Base-by-base conservation (phyloP, 2,797 vertebrate genomes). In the Rhynchonycteris naso region DNA sequence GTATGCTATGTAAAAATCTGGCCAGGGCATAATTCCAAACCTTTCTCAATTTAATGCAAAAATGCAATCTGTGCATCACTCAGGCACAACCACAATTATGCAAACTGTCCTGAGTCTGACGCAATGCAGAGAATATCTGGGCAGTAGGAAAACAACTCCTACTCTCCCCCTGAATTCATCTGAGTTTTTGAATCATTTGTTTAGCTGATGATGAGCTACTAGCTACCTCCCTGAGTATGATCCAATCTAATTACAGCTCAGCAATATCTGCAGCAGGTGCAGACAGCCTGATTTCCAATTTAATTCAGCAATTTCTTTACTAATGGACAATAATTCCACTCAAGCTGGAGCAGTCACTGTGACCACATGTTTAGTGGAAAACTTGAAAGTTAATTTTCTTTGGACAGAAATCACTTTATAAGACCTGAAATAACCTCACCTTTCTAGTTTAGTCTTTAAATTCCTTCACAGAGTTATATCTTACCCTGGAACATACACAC, bases 301-400 rank as follows among this genome's bases (percentile, higher is more conserved):
- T 86, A 91, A 94, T 79, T 24, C 1, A 35, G 54, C 1, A 0
- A 26, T 28, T 97, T 72, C 80, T 92, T 88, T 92, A 82, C 90
- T 92, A 94, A 82, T 93, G 94, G 76, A 90, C 61, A 88, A 93
- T 1, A 81, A 89, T 84, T 94, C 79, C 61, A 14, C 0, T 79
- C 78, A 85, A 59, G 63, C 72, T 28, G 10, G 72, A 56, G 84
- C 22, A 96, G 58, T 83, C 11, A 0, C 93, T 16, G 24, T 33
- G 88, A 94, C 59, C 33, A 30, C 18, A 13, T 90, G 81, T 92
- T 88, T 50, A 59, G 18, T 12, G 38, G 21, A 30, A 83, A 76
- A 86, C 35, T 61, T 78, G 65, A 90, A 93, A 79, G 72, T 63
- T 65, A 82, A 50, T 78, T 71, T 92, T 38, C 30, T 82, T 79